Evolutionary conservation across 2,113 vertebrate genomes (phyloP), one percentile per base, ranked within the genome.

Genomic region (Cairina moschata): DNA sequence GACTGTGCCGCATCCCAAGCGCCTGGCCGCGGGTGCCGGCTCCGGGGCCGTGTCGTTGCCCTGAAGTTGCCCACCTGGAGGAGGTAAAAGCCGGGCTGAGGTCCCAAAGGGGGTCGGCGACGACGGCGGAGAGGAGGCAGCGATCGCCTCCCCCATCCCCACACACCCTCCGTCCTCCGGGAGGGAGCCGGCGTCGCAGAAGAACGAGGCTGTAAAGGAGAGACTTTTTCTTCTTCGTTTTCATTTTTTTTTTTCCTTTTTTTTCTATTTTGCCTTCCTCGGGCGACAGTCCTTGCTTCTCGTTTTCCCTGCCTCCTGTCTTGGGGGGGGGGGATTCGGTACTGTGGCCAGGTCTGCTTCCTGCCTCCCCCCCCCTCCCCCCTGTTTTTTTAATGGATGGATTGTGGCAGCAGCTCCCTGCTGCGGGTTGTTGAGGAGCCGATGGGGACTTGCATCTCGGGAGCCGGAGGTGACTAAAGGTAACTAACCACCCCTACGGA

Each of bases 371-470:
- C 46, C 8, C 20, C 20, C 46, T 9, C 46, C 18, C 18, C 44
- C 6, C 38, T 40, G 38, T 7, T 9, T 48, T 91, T 87, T 95
- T 97, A 59, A 96, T 95, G 97, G 97, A 93, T 95, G 98, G 97
- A 97, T 97, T 92, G 97, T 97, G 96, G 97, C 88, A 91, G 83
- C 96, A 85, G 97, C 91, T 91, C 80, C 60, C 69, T 84, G 95
- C 96, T 97, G 97, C 98, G 98, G 98, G 97, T 97, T 97, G 96
- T 96, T 98, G 95, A 97, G 84, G 96, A 88, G 65, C 97, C 77
- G 97, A 98, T 94, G 97, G 95, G 96, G 96, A 97, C 97, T 73
- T 18, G 75, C 82, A 88, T 92, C 96, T 83, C 93, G 3, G 95
- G 96, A 93, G 93, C 93, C 73, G 65, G 97, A 94, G 95, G 86